phyloP scores from a whole-genome alignment of 2,888 invertebrate species.

The Salticus scenicus region DNA sequence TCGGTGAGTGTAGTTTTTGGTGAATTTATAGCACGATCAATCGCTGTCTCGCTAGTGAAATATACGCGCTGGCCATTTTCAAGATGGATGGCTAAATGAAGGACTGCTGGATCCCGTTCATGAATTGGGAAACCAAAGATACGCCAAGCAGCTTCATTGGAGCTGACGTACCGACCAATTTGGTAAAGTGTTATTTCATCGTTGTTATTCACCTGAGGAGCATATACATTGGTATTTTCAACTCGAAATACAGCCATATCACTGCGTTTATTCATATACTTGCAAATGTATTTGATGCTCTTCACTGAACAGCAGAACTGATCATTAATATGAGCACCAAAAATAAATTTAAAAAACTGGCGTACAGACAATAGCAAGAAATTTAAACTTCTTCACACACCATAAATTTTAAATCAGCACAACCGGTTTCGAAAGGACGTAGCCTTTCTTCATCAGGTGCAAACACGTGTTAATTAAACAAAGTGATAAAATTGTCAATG shows the following conservation, averaged over 20 bases:
- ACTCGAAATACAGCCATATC: background rate
- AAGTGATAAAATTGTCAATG: too few relatives aligned
- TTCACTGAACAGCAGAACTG: background rate
- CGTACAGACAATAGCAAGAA: too few relatives aligned
- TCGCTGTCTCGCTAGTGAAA: background rate
- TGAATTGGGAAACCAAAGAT: conserved; percentile 72
- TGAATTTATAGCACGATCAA: background rate
- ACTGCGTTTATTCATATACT: background rate
- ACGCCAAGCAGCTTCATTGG: conserved; percentile 72
- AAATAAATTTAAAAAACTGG: too few relatives aligned
- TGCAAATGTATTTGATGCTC: background rate
- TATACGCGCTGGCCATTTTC: conserved; percentile 1
- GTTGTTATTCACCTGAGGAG: too few relatives aligned
- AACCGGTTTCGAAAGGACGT: too few relatives aligned
- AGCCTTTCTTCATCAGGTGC: too few relatives aligned
- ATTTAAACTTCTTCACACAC: too few relatives aligned
- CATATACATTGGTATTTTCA: background rate
- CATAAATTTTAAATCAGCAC: too few relatives aligned
- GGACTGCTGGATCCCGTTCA: conserved; percentile 71
- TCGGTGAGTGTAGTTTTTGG: conserved; percentile 10
- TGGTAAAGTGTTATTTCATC: too few relatives aligned
- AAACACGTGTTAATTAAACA: too few relatives aligned
- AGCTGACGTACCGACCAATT: conserved; percentile 69
- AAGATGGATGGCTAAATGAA: conserved; percentile 38
- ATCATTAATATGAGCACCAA: background rate